A percentile compares a stretch with the other conserved stretches of the same genome.
Conservation (phyloP, 2,888 invertebrate genomes). For the Mamestra brassicae region DNA sequence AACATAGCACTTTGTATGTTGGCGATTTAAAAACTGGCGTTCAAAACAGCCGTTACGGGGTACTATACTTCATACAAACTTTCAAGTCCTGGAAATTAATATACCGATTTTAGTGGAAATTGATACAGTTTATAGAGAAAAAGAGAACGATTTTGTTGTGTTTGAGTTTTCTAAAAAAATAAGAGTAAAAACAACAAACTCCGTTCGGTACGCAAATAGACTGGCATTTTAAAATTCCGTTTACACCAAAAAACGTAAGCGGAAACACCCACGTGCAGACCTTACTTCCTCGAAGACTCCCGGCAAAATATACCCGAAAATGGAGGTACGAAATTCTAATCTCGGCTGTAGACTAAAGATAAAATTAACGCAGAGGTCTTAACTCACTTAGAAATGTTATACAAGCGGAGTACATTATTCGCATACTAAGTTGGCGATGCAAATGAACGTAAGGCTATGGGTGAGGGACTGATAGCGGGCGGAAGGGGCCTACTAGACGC, state of each 20-base stretch:
- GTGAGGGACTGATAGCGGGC: slow-evolving; percentile 43
- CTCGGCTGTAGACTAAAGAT: slow-evolving; percentile 50
- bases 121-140: no score
- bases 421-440: slow-evolving; percentile 64
- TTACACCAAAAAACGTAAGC: slow-evolving; percentile 17
- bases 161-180: no score
- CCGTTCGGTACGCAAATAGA: not conserved
- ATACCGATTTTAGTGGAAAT: no score
- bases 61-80: no score
- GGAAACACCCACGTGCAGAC: slow-evolving; percentile 6
- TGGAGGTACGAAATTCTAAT: slow-evolving; percentile 50
- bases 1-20: not conserved
- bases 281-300: slow-evolving; percentile 23
- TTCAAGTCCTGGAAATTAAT: no score
- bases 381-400: slow-evolving; percentile 64
- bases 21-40: not conserved
- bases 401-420: slow-evolving; percentile 59
- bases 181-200: not conserved
- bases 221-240: slow-evolving; percentile 20
- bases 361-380: slow-evolving; percentile 60
- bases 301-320: slow-evolving; percentile 39
- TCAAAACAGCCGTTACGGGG: not conserved
- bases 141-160: no score
- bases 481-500: slow-evolving; percentile 44
- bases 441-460: slow-evolving; percentile 62